These are phyloP conservation scores for Autographa pulchrina DNA, from an alignment of 2,888 invertebrate species.

Conservation along the genomic window DNA sequence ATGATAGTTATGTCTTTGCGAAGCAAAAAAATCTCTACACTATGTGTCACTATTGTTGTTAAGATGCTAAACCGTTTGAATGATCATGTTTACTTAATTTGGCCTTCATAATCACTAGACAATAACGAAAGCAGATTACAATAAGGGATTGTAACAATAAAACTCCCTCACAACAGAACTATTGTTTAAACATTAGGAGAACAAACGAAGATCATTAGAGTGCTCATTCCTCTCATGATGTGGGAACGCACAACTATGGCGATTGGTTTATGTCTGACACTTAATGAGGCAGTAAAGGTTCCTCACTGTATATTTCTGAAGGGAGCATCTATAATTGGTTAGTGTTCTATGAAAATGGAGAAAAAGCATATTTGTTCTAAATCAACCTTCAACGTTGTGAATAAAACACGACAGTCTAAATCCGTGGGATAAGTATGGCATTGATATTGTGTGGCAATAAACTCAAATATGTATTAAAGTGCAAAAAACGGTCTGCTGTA, in stretches of 20 bases:
- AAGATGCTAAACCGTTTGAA: neutral
- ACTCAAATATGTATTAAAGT: no score
- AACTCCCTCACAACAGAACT: slow-evolving; percentile 41
- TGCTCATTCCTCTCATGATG: slow-evolving; percentile 69
- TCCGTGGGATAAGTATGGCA: no score
- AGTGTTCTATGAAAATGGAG: slow-evolving; percentile 3
- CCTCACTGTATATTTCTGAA: slow-evolving; percentile 62
- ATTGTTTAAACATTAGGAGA: slow-evolving; percentile 74
- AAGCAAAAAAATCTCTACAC: no score
- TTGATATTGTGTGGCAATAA: no score
- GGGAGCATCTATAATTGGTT: slow-evolving; percentile 59
- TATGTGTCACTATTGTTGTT: neutral
- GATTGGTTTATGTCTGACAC: slow-evolving; percentile 77
- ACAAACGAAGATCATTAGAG: slow-evolving; percentile 71
- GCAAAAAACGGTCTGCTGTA: no score
- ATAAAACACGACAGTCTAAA: no score
- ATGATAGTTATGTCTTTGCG: no score
- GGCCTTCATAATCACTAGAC: slow-evolving; percentile 21
- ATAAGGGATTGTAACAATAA: slow-evolving; percentile 41
- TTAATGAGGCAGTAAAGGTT: slow-evolving; percentile 78
- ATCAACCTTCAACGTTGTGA: neutral
- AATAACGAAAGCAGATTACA: slow-evolving; percentile 23
- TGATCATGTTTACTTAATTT: neutral
- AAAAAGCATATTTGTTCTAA: neutral
- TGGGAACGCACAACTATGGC: slow-evolving; percentile 68